These are phyloP conservation scores for Eupithecia pulchellata DNA, from an alignment of 2,888 invertebrate species.

Conservation along the genomic window DNA sequence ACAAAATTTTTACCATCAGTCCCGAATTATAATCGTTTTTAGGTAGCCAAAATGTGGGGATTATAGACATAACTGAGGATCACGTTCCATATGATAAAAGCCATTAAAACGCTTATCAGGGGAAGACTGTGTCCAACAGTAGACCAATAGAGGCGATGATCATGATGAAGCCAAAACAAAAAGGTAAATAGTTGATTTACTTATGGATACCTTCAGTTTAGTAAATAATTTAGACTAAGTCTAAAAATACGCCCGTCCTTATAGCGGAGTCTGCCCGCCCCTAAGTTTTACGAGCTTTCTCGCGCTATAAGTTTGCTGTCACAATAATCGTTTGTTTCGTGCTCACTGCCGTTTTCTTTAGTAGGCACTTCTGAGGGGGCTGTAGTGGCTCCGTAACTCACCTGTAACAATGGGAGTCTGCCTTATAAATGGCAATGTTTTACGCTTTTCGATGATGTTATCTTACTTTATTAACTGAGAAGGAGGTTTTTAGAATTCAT, in stretches of 20 bases:
- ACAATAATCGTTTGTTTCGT: slow-evolving; percentile 65
- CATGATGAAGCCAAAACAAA: too few species aligned
- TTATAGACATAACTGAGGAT: too few species aligned
- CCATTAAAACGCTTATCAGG: too few species aligned
- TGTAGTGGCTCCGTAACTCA: slow-evolving; percentile 37
- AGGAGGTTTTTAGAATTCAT: neutral
- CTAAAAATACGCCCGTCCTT: neutral
- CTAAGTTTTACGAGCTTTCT: slow-evolving; percentile 45
- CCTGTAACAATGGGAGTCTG: slow-evolving; percentile 36
- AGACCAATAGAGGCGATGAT: too few species aligned
- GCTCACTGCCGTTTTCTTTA: slow-evolving; percentile 50
- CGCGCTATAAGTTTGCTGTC: slow-evolving; percentile 62
- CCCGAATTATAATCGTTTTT: too few species aligned
- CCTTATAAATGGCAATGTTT: slow-evolving; percentile 30
- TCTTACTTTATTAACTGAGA: neutral
- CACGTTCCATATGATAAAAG: too few species aligned
- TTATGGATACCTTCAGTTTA: neutral
- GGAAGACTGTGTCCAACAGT: too few species aligned
- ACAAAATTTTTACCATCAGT: too few species aligned
- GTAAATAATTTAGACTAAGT: neutral
- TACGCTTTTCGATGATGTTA: slow-evolving; percentile 8
- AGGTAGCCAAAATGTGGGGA: too few species aligned
- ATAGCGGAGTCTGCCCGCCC: neutral
- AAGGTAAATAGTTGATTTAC: neutral
- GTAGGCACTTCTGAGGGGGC: slow-evolving; percentile 18